Evolutionary conservation across 2,797 vertebrate species (phyloP).

Genomic region (Parauchenoglanis ngamensis): DNA sequence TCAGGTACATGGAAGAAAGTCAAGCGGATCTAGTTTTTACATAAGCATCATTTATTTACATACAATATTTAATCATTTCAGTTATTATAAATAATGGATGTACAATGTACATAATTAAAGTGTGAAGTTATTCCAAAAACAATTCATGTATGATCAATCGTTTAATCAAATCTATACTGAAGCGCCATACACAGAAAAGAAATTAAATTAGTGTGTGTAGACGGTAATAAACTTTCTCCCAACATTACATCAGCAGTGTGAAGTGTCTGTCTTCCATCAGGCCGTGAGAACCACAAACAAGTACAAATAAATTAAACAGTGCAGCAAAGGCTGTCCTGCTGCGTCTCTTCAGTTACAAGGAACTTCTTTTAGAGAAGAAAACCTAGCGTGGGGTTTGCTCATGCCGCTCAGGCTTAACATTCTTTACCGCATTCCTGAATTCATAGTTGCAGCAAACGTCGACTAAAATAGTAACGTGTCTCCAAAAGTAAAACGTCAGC

Average conservation of each 20-base stretch:
- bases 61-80: background rate
- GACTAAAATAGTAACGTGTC: background rate
- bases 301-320: background rate
- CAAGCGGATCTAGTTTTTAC: too few relatives aligned
- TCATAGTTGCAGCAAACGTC: too few relatives aligned
- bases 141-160: background rate
- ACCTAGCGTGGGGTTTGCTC: background rate
- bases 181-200: background rate
- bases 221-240: background rate
- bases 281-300: background rate
- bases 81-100: background rate
- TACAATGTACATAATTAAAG: background rate
- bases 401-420: background rate
- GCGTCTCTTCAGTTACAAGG: background rate
- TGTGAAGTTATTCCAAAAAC: background rate
- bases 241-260: background rate
- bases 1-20: background rate
- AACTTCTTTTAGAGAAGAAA: background rate
- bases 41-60: background rate
- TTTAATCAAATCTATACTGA: too few relatives aligned
- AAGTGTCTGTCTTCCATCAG: background rate
- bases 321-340: background rate
- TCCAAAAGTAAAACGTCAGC: background rate
- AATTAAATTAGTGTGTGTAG: background rate
- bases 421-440: background rate